phyloP scores from a whole-genome alignment of 2,113 vertebrate species.

The Siphamia tubifer region DNA sequence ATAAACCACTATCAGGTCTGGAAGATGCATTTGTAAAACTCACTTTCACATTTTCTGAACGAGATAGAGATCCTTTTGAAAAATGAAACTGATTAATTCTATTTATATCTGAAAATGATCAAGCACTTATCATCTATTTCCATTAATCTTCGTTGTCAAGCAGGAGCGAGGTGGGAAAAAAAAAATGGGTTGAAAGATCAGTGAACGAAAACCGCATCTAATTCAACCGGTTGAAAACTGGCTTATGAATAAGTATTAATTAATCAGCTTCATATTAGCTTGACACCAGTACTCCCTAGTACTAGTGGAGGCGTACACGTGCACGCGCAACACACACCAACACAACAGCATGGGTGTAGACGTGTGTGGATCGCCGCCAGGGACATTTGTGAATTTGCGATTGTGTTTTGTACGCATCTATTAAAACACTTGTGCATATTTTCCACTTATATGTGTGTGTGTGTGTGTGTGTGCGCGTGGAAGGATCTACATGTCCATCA shows the following conservation, averaged over 20 bases:
- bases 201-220: conserved; percentile 55
- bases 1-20: neutral
- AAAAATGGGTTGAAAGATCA: conserved; percentile 47
- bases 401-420: conserved; percentile 54
- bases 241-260: conserved; percentile 63
- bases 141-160: conserved; percentile 64
- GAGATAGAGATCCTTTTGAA: conserved; percentile 13
- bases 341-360: neutral
- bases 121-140: conserved; percentile 60
- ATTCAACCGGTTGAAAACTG: conserved; percentile 60
- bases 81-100: conserved; percentile 53
- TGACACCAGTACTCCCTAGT: conserved; percentile 37
- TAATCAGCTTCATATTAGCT: conserved; percentile 66
- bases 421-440: conserved; percentile 60
- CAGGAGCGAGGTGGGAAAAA: neutral
- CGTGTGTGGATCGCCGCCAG: conserved; percentile 13
- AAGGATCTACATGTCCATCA: too few relatives aligned
- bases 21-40: neutral
- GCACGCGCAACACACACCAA: neutral
- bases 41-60: neutral
- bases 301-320: neutral
- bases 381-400: conserved; percentile 35
- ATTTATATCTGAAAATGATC: conserved; percentile 59
- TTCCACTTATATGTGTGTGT: neutral
- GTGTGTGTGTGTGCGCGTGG: conserved; percentile 5